Base-by-base conservation (phyloP, 2,888 invertebrate genomes). In the Drosophila mettleri region DNA sequence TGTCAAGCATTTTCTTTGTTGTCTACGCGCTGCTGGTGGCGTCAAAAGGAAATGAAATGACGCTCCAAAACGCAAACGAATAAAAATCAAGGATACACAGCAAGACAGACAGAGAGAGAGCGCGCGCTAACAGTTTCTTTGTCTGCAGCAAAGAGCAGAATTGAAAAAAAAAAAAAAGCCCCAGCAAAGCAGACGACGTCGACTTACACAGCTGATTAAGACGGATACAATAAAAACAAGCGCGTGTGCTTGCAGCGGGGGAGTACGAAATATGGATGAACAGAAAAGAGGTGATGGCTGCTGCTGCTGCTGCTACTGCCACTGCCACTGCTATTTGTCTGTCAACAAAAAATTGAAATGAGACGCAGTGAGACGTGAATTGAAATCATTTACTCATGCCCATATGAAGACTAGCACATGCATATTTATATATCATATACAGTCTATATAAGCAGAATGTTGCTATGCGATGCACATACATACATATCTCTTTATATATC, bases 21-120 rank as follows among this genome's bases (percentile, higher is more conserved):
- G 74, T 75, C 69, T 82, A 73, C 66, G 33, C 27, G 29, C 45
- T 33, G 51, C 20, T 69, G 54, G 52, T 46, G 31, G 51, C 22
- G 36, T 51, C 63, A 79, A 80, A 82, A 81, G 77, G 82, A 85
- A 85, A 70, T 60, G 48, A 70, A 74, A 48, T 43, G 41, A 57
- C 62, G 60, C 59, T 27, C 12, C 60, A 70, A 69, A 62, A 65
- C 55, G 48, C 39, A 69, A 59, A 41, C 66, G 58, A 68, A 71
- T 68, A 62, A 76, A 76, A 82, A 69, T 85, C 82, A 85, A 83
- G 82, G 85, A 83, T 85, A 78, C 79, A 65, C 31, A 55, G 51
- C 46, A n/a, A 60, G 62, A 65, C 43, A 27, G 39, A 7, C 0
- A 6, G 34, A 18, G 10, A 5, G 43, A 43, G 24, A 43, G 24